phyloP scores from a whole-genome alignment of 2,888 invertebrate genomes.

The Belgica antarctica region DNA sequence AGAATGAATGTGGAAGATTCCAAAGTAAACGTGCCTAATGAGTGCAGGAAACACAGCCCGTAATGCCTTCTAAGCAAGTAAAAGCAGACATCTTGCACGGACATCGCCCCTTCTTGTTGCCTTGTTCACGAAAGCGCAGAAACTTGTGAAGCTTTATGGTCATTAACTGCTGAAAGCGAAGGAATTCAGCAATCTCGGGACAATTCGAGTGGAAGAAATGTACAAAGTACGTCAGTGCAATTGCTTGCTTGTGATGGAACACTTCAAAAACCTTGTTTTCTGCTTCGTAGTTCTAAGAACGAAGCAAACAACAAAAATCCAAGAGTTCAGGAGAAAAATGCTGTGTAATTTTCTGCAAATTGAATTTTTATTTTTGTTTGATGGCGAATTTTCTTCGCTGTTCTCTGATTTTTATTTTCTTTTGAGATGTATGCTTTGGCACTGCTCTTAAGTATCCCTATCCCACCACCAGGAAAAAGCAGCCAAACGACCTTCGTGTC shows the following conservation, averaged over 20 bases:
- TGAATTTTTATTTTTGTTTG: constrained; percentile 30
- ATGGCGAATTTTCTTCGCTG: constrained; percentile 22
- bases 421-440: background rate
- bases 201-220: too few species aligned
- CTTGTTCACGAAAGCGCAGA: too few species aligned
- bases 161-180: background rate
- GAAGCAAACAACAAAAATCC: background rate
- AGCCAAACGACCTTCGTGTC: background rate
- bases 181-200: too few species aligned
- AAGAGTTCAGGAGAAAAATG: background rate
- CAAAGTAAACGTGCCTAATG: too few species aligned
- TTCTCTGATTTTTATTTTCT: constrained; percentile 22
- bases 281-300: background rate
- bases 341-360: constrained; percentile 13
- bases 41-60: too few species aligned
- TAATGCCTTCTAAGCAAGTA: too few species aligned
- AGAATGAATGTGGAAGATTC: too few species aligned
- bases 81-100: too few species aligned
- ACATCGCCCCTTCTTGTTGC: too few species aligned
- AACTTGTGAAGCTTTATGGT: too few species aligned
- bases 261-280: background rate
- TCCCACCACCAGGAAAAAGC: constrained; percentile 12
- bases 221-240: too few species aligned
- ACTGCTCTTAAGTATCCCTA: constrained; percentile 28
- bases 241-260: too few species aligned